phyloP scores from a whole-genome alignment of 2,888 invertebrate species.

The Andrena dorsata region DNA sequence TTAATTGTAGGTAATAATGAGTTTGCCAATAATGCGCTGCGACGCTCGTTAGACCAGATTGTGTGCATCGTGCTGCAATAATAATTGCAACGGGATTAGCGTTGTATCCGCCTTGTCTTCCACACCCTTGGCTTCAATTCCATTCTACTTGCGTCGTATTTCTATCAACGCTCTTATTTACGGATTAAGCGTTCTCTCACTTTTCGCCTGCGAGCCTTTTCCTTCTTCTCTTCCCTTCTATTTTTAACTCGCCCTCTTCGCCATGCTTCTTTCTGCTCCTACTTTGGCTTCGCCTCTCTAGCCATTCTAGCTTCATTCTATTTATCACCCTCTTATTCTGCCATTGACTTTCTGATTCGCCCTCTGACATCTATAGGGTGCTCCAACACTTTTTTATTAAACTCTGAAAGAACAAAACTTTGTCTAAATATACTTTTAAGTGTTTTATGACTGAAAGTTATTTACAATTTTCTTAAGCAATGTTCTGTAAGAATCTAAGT shows the following conservation, averaged over 20 bases:
- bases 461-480: too few species aligned
- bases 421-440: too few species aligned
- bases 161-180: slow-evolving; percentile 58
- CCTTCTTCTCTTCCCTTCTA: slow-evolving; percentile 16
- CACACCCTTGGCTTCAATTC: slow-evolving; percentile 62
- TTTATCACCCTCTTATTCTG: background rate
- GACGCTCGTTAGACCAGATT: slow-evolving; percentile 28
- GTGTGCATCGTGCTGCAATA: slow-evolving; percentile 42
- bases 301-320: background rate
- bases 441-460: too few species aligned
- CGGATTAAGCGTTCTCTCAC: slow-evolving; percentile 42
- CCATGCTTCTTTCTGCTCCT: background rate
- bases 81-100: slow-evolving; percentile 62
- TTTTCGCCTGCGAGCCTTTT: background rate
- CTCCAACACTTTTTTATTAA: too few species aligned
- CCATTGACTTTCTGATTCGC: too few species aligned
- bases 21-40: background rate
- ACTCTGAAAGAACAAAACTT: too few species aligned
- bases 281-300: background rate
- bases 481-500: too few species aligned
- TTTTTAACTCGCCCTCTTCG: background rate
- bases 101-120: slow-evolving; percentile 65
- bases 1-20: slow-evolving; percentile 5
- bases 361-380: too few species aligned
- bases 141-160: slow-evolving; percentile 63